These are phyloP conservation scores for Erebia palarica DNA, from an alignment of 2,888 invertebrate species.

Conservation along the genomic window DNA sequence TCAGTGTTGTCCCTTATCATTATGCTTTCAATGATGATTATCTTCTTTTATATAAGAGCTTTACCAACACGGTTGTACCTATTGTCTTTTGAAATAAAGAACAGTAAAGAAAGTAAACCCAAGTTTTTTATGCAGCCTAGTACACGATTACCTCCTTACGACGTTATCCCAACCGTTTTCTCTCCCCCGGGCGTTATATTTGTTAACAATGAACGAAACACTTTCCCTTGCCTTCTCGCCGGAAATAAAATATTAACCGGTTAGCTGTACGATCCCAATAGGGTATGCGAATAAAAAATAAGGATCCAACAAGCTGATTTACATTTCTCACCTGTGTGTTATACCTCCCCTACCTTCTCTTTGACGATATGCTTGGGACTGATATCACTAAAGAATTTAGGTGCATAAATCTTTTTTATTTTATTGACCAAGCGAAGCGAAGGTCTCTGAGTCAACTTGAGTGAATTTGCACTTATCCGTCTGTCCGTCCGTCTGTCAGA, in stretches of 20 bases:
- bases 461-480: too few species aligned
- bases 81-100: background rate
- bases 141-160: constrained; percentile 27
- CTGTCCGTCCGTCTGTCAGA: too few species aligned
- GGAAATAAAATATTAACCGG: constrained; percentile 42
- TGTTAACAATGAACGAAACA: constrained; percentile 39
- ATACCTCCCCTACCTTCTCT: background rate
- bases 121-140: background rate
- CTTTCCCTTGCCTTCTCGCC: constrained; percentile 24
- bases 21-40: too few species aligned
- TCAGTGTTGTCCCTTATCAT: too few species aligned
- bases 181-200: constrained; percentile 35
- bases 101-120: background rate
- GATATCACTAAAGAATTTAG: too few species aligned
- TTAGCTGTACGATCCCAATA: constrained; percentile 36
- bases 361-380: background rate
- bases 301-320: constrained; percentile 14
- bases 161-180: constrained; percentile 24
- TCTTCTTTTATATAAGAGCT: too few species aligned
- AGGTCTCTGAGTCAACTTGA: too few species aligned
- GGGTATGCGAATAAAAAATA: constrained; percentile 36
- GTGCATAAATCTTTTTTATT: too few species aligned
- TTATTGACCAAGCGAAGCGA: too few species aligned
- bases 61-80: too few species aligned
- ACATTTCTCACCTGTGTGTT: background rate